phyloP scores from a whole-genome alignment of 2,113 vertebrate species.

The Planiliza haematocheilus region DNA sequence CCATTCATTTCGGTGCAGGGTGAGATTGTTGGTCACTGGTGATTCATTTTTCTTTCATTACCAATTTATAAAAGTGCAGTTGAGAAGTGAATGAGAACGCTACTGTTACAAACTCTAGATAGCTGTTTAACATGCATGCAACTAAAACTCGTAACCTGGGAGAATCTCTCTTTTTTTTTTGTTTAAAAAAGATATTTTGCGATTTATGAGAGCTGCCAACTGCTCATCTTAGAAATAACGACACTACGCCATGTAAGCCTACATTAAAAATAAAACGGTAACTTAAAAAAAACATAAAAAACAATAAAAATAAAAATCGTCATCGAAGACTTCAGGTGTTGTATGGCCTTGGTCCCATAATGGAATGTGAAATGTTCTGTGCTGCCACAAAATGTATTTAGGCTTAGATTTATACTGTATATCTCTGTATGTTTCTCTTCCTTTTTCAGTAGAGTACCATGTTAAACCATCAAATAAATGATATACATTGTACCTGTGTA shows the following conservation, averaged over 20 bases:
- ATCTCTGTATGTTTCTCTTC: slow-evolving; percentile 78
- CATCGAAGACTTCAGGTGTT: slow-evolving; percentile 72
- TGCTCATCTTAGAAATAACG: slow-evolving; percentile 62
- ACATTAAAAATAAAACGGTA: slow-evolving; percentile 18
- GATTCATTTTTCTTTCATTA: slow-evolving; percentile 23
- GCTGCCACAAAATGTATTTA: slow-evolving; percentile 83
- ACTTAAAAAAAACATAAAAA: slow-evolving; percentile 31
- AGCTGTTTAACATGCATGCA: slow-evolving; percentile 75
- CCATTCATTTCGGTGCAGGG: not conserved
- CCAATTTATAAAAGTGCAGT: slow-evolving; percentile 25
- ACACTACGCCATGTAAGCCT: slow-evolving; percentile 71
- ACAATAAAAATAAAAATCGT: slow-evolving; percentile 30
- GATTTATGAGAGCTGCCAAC: slow-evolving; percentile 56
- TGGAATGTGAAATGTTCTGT: slow-evolving; percentile 84
- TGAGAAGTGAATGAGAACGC: slow-evolving; percentile 12
- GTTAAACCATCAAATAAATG: slow-evolving; percentile 79
- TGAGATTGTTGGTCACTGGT: slow-evolving; percentile 29
- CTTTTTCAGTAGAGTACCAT: slow-evolving; percentile 77
- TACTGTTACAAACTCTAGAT: slow-evolving; percentile 48
- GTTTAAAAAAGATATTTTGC: slow-evolving; percentile 28
- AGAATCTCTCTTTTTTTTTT: slow-evolving; percentile 1
- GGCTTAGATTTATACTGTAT: slow-evolving; percentile 81
- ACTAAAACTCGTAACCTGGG: slow-evolving; percentile 54
- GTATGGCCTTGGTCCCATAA: slow-evolving; percentile 80
- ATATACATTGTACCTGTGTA: slow-evolving; percentile 72